A percentile compares a stretch with the other conserved stretches of the same genome.
phyloP scores from a whole-genome alignment of 2,888 invertebrate species.

The Deroplatys truncata region DNA sequence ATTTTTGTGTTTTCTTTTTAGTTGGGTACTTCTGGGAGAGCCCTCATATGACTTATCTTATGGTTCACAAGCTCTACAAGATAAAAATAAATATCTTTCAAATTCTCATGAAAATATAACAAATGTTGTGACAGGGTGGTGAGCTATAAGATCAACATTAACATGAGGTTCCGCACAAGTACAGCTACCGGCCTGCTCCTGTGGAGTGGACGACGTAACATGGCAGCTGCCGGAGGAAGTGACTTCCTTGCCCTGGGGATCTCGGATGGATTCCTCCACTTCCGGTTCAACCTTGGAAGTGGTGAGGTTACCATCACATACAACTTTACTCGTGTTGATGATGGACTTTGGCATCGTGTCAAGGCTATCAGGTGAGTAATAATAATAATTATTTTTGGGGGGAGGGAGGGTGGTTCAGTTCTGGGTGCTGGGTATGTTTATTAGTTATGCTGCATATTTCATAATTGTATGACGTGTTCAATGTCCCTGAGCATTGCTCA shows the following conservation, averaged over 20 bases:
- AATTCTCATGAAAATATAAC: background rate
- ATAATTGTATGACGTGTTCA: too few species aligned
- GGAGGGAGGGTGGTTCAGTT: too few species aligned
- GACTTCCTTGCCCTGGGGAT: slow-evolving; percentile 85
- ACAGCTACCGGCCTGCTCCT: slow-evolving; percentile 70
- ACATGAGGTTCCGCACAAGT: slow-evolving; percentile 77
- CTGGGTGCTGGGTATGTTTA: too few species aligned
- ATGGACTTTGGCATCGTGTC: slow-evolving; percentile 82
- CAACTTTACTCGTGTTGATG: slow-evolving; percentile 81
- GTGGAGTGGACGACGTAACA: slow-evolving; percentile 72
- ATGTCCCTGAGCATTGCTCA: too few species aligned
- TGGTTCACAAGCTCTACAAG: too few species aligned
- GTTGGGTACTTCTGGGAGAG: too few species aligned
- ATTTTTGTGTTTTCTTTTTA: too few species aligned
- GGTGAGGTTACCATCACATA: slow-evolving; percentile 82
- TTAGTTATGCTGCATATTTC: too few species aligned
- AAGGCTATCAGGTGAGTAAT: slow-evolving; percentile 62
- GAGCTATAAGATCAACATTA: slow-evolving; percentile 81
- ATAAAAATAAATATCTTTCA: too few species aligned
- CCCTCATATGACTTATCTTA: too few species aligned
- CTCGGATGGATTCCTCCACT: slow-evolving; percentile 67
- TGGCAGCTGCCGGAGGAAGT: slow-evolving; percentile 52
- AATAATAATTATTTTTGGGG: background rate
- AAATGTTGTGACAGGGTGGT: slow-evolving; percentile 56
- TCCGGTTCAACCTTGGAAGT: slow-evolving; percentile 81